Evolutionary conservation across 1,140 invertebrate species (phyloP), one percentile per base, ranked within the genome.

Genomic region (Hylyphantes graminicola): DNA sequence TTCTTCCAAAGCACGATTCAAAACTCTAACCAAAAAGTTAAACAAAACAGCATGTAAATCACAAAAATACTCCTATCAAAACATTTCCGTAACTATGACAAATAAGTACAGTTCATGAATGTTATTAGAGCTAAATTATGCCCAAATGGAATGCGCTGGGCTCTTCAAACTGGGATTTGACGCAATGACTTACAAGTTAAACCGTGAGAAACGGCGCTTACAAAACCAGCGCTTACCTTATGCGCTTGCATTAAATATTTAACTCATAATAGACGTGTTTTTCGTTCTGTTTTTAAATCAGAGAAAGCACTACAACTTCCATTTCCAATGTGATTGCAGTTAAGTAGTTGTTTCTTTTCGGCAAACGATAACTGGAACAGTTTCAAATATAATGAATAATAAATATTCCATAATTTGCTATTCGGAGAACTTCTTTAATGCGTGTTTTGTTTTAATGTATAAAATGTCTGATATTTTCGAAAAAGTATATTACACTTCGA

Each of bases 61-160:
- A 67, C 17, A 15, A 67, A 67, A 21, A 17, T 17, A 67, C 19
- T 67, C 12, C 19, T 67, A 12, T 35, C 11, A 67, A n/a, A 70
- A 70, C 68, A 70, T 15, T 35, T 67, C 76, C 57, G 76, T 78
- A 78, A 78, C 76, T 65, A 78, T 78, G 76, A 61, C 50, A 78
- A 67, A 78, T 78, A 78, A 78, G 59, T 63, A 55, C 15, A 11
- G 21, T 19, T 78, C 17, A 17, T 54, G 13, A 35, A 67, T 2
- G 76, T 54, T 67, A 63, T 76, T 63, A 61, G 59, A 48, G 21
- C 15, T 63, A 76, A 76, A 61, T 76, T 48, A n/a, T 57, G 54
- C 51, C 57, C 57, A 35, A 76, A 10, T 57, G 61, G 64, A 76
- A 76, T 76, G 57, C 55, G 59, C 59, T 13, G 55, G 35, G 64